phyloP scores from a whole-genome alignment of 2,113 vertebrate species.

The Junco hyemalis region DNA sequence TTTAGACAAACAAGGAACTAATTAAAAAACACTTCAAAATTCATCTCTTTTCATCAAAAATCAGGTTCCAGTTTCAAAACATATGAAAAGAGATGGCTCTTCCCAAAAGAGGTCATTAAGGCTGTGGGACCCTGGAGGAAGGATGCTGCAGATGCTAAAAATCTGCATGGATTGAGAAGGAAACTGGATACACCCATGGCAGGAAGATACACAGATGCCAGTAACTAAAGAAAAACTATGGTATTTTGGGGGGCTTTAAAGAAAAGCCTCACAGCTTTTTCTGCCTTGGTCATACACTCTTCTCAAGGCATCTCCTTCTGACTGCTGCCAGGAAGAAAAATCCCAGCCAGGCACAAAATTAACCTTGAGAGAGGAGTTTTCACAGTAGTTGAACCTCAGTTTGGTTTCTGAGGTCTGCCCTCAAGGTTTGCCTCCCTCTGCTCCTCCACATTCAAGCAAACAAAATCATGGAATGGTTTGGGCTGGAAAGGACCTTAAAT shows the following conservation, averaged over 20 bases:
- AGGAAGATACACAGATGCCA: neutral
- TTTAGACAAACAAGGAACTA: neutral
- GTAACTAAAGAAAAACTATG: neutral
- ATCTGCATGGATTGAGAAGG: neutral
- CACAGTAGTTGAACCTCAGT: neutral
- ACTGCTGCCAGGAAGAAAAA: neutral
- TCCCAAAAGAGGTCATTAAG: neutral
- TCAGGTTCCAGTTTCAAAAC: neutral
- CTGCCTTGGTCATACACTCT: neutral
- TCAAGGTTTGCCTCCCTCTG: neutral
- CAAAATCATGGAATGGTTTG: neutral
- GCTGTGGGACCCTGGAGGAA: neutral
- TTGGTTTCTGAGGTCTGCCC: neutral
- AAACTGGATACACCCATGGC: neutral
- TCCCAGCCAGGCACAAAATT: neutral
- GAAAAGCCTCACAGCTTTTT: neutral
- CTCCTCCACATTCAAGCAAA: neutral
- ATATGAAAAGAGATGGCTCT: constrained; percentile 13
- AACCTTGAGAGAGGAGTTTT: neutral
- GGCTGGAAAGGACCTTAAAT: neutral
- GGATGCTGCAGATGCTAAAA: neutral
- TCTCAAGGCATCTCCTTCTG: neutral
- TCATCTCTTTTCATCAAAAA: constrained; percentile 34
- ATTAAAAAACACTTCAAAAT: neutral
- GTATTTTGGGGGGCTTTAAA: neutral